Percentiles rank a stretch among this genome's conserved stretches.
phyloP scores from a whole-genome alignment of 2,113 vertebrate genomes.

The Dicaeum eximium region DNA sequence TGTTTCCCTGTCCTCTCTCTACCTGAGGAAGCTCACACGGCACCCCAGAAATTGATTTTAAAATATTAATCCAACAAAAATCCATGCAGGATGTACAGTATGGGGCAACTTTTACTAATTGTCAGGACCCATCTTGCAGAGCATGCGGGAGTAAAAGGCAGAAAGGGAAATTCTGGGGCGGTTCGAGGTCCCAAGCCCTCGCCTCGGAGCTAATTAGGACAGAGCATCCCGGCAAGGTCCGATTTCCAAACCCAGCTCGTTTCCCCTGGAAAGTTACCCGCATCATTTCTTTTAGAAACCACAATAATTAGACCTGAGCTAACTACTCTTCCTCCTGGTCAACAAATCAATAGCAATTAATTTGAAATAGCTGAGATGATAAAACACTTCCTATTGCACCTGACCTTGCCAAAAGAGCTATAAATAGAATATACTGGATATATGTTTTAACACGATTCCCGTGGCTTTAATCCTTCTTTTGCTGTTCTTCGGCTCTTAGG shows the following conservation, averaged over 20 bases:
- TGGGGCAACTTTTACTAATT: not conserved
- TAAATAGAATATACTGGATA: not conserved
- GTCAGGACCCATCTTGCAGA: not conserved
- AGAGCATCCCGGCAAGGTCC: not conserved
- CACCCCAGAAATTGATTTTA: not conserved
- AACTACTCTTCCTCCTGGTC: conserved; percentile 36
- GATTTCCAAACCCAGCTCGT: not conserved
- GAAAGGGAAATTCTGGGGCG: not conserved
- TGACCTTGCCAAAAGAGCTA: not conserved
- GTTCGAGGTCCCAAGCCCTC: not conserved
- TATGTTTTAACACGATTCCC: not conserved
- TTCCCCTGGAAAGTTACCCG: not conserved
- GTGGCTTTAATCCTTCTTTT: not conserved
- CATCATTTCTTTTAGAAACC: not conserved
- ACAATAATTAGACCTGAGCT: conserved; percentile 27
- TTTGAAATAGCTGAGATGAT: conserved; percentile 32
- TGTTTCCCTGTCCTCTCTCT: not conserved
- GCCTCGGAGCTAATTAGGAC: conserved; percentile 12
- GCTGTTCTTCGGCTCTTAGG: not conserved
- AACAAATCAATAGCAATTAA: conserved; percentile 51
- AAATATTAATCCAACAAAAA: not conserved
- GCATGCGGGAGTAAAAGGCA: not conserved
- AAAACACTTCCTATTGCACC: conserved; percentile 11
- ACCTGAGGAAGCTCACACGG: not conserved
- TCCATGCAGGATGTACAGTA: not conserved